A percentile compares a stretch with the other conserved stretches of the same genome.
Evolutionary conservation across 30 jellyfish, hydroid and myxozoan species (phyloP).

Genomic region (Cassiopea xamachana): DNA sequence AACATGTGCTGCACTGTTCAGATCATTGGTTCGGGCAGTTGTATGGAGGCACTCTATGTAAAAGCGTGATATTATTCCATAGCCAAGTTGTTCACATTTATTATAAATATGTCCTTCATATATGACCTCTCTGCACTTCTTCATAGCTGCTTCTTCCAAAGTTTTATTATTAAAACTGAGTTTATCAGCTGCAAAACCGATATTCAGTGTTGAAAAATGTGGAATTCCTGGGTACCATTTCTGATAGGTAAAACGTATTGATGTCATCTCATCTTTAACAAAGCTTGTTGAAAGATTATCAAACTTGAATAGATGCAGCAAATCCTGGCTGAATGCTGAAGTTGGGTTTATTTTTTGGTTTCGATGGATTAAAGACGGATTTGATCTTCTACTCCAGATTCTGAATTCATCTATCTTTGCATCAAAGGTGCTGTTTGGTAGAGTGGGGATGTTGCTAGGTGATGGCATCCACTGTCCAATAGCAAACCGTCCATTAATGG

Average conservation of each 20-base stretch:
- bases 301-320: conserved; percentile 65
- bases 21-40: conserved; percentile 24
- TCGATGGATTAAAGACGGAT: conserved; percentile 60
- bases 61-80: conserved; percentile 28
- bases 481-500: conserved; percentile 31
- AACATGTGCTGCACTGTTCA: conserved; percentile 14
- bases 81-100: conserved; percentile 37
- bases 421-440: conserved; percentile 53
- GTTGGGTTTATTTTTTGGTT: conserved; percentile 37
- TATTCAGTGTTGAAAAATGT: conserved; percentile 36
- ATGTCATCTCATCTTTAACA: conserved; percentile 54
- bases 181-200: conserved; percentile 20
- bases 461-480: conserved; percentile 76
- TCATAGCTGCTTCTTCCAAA: conserved; percentile 35
- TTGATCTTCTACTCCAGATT: conserved; percentile 69
- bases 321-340: conserved; percentile 44
- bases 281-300: conserved; percentile 36
- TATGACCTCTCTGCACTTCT: conserved; percentile 10
- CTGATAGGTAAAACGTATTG: conserved; percentile 1
- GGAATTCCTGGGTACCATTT: conserved; percentile 71
- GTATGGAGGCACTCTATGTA: conserved; percentile 34
- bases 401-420: conserved; percentile 70
- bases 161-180: conserved; percentile 8
- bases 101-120: conserved; percentile 18
- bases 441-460: not conserved